Evolutionary conservation across 2,113 vertebrate genomes (phyloP).

Genomic region (Coptodon rendalli): DNA sequence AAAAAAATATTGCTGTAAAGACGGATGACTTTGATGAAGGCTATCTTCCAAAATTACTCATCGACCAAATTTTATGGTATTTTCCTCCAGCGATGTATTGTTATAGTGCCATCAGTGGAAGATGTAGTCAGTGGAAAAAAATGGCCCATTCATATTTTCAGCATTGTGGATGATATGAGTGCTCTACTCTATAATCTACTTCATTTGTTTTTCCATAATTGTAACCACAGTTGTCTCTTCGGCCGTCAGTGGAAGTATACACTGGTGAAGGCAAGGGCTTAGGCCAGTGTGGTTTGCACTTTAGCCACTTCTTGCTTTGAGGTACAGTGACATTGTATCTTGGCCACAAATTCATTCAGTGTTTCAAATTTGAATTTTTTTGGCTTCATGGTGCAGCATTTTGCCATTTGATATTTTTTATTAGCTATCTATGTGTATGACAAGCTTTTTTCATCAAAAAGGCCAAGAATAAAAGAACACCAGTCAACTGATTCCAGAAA

Average conservation of each 20-base stretch:
- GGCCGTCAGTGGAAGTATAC: conserved; percentile 5
- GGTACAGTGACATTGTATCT: background rate
- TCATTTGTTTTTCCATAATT: conserved; percentile 63
- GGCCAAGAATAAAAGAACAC: background rate
- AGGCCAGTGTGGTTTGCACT: conserved; percentile 35
- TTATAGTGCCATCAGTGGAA: background rate
- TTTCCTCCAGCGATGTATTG: conserved; percentile 2
- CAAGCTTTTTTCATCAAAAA: background rate
- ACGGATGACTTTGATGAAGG: background rate
- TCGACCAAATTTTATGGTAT: background rate
- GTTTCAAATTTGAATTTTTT: background rate
- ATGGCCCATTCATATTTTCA: conserved; percentile 30
- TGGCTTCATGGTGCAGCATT: background rate
- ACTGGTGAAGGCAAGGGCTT: conserved; percentile 33
- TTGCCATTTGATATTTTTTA: background rate
- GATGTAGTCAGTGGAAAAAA: conserved; percentile 23
- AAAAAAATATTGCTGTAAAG: background rate
- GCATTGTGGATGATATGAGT: conserved; percentile 45
- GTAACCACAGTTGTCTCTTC: conserved; percentile 37
- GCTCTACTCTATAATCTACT: conserved; percentile 28
- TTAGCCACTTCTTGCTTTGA: background rate
- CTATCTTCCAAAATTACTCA: background rate
- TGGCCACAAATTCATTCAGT: background rate
- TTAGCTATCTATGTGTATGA: background rate
- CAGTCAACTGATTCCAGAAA: background rate